Evolutionary conservation across 1,140 invertebrate species (phyloP).

Genomic region (Drosophila ironensis): DNA sequence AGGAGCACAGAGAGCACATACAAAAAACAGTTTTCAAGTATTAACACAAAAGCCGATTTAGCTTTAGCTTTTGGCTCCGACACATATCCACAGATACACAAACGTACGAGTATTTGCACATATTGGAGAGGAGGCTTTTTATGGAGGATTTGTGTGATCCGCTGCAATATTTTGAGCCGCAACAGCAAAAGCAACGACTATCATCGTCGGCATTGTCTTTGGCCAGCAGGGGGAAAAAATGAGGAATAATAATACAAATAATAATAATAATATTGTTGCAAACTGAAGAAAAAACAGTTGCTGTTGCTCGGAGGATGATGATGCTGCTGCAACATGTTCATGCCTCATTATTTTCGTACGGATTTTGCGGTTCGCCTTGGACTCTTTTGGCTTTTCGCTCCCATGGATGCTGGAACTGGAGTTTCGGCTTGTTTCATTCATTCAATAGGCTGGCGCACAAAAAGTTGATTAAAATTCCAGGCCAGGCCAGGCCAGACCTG

Average conservation of each 20-base stretch:
- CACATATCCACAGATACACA: constrained; percentile 3
- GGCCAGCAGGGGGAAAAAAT: constrained; percentile 26
- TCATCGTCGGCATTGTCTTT: constrained; percentile 69
- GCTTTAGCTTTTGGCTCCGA: constrained; percentile 57
- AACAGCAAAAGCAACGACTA: constrained; percentile 14
- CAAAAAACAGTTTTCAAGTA: constrained; percentile 63
- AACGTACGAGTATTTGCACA: constrained; percentile 9
- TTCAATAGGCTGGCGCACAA: constrained; percentile 41
- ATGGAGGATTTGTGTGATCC: constrained; percentile 81
- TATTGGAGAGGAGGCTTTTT: constrained; percentile 47
- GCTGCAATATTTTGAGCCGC: constrained; percentile 72
- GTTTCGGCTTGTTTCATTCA: constrained; percentile 6
- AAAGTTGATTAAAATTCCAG: constrained; percentile 78
- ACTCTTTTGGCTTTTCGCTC: constrained; percentile 44
- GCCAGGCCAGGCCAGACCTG: constrained; percentile 16
- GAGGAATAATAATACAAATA: constrained; percentile 66
- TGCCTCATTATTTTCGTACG: constrained; percentile 80
- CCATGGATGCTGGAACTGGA: constrained; percentile 34
- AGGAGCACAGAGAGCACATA: constrained; percentile 15
- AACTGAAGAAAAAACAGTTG: constrained; percentile 25
- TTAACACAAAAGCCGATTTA: constrained; percentile 78
- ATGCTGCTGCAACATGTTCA: constrained; percentile 72
- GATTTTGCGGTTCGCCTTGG: constrained; percentile 75
- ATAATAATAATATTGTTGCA: constrained; percentile 61
- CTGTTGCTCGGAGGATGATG: too few species aligned